phyloP scores from a whole-genome alignment of 2,113 vertebrate genomes.

The Colius striatus region DNA sequence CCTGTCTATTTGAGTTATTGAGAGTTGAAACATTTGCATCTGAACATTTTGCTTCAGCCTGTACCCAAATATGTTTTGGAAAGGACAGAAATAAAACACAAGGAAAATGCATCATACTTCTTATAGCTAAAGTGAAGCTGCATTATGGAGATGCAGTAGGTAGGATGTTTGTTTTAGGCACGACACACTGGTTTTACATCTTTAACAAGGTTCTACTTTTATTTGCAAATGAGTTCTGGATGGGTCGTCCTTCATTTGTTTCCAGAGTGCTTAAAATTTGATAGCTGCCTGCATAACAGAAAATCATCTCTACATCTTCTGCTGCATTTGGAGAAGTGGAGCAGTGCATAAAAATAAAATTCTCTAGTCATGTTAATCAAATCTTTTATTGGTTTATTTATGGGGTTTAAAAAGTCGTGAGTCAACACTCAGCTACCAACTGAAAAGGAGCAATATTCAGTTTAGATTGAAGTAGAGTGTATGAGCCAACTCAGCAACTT shows the following conservation, averaged over 20 bases:
- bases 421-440: background rate
- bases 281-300: background rate
- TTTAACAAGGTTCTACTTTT: background rate
- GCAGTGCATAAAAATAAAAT: background rate
- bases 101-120: background rate
- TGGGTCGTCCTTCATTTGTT: background rate
- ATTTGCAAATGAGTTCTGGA: background rate
- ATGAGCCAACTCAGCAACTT: conserved; percentile 47
- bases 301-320: background rate
- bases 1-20: background rate
- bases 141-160: background rate
- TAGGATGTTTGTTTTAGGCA: background rate
- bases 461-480: background rate
- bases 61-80: background rate
- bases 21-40: background rate
- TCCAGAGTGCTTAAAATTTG: background rate
- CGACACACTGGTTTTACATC: background rate
- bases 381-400: conserved; percentile 1
- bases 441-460: conserved; percentile 26
- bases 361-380: background rate
- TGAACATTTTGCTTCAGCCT: background rate
- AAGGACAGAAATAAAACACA: background rate
- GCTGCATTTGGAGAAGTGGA: background rate
- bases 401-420: conserved; percentile 13
- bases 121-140: background rate